Percentiles rank a stretch among this genome's conserved stretches.
phyloP scores from a whole-genome alignment of 1,140 invertebrate species.

The Bombus waltoni region DNA sequence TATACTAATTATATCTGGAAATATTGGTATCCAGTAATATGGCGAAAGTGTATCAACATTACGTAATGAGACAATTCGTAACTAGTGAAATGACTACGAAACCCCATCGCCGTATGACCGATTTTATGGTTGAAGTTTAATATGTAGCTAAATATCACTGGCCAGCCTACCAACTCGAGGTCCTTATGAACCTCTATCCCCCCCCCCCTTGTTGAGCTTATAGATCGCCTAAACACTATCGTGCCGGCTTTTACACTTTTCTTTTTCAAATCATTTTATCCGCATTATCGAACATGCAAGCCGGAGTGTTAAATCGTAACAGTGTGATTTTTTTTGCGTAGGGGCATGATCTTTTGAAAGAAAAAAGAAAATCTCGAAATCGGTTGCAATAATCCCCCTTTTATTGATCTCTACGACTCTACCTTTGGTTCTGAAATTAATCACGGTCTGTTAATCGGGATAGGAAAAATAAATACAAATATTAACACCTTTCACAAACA shows the following conservation, averaged over 20 bases:
- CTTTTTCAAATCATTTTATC: neutral
- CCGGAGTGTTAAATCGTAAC: neutral
- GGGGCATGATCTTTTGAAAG: too few species aligned
- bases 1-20: neutral
- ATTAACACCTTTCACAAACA: rapidly evolving
- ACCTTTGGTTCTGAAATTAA: too few species aligned
- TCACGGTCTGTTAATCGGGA: too few species aligned
- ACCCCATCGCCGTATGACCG: neutral
- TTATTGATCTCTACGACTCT: too few species aligned
- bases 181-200: neutral
- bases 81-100: neutral
- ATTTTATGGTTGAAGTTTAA: neutral
- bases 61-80: neutral
- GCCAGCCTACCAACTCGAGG: neutral
- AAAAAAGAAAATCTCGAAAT: too few species aligned
- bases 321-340: too few species aligned
- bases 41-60: slow-evolving; percentile 1
- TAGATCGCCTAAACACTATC: neutral
- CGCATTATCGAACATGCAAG: neutral
- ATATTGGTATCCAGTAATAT: neutral
- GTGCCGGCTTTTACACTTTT: neutral
- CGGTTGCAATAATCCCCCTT: rapidly evolving
- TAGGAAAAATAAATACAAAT: too few species aligned
- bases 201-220: neutral
- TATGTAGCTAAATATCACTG: neutral